These are phyloP conservation scores for rat (Rattus norvegicus) DNA, from an alignment of 2,113 vertebrate species.

Conservation along the genomic window DNA sequence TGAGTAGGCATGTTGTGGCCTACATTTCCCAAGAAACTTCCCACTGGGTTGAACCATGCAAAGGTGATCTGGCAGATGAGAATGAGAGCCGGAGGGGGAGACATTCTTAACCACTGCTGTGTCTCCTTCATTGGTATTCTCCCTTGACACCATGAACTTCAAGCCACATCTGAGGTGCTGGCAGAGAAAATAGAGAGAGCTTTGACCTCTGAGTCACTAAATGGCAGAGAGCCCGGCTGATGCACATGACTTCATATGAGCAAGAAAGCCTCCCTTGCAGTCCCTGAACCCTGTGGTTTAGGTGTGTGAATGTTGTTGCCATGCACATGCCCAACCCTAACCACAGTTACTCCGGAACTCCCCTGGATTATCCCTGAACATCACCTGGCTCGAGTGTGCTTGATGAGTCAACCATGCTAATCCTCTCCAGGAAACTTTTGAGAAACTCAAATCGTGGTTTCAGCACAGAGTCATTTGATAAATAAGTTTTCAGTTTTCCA, in stretches of 20 bases:
- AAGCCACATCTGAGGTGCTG: neutral
- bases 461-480: neutral
- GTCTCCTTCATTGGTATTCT: neutral
- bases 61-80: neutral
- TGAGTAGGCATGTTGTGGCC: too few species aligned
- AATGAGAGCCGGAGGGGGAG: neutral
- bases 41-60: neutral
- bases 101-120: neutral
- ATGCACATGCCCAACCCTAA: neutral
- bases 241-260: neutral
- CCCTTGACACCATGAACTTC: neutral
- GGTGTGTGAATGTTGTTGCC: neutral
- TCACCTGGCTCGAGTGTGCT: neutral
- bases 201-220: neutral
- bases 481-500: neutral
- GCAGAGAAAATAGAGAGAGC: neutral
- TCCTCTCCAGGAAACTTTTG: neutral
- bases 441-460: constrained; percentile 3
- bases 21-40: neutral
- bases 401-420: neutral
- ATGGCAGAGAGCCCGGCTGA: neutral
- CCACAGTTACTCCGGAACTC: neutral
- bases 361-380: neutral
- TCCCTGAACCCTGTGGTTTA: neutral
- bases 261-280: neutral